Conservation (phyloP, 2,113 vertebrate species). For the Urocitellus parryii region DNA sequence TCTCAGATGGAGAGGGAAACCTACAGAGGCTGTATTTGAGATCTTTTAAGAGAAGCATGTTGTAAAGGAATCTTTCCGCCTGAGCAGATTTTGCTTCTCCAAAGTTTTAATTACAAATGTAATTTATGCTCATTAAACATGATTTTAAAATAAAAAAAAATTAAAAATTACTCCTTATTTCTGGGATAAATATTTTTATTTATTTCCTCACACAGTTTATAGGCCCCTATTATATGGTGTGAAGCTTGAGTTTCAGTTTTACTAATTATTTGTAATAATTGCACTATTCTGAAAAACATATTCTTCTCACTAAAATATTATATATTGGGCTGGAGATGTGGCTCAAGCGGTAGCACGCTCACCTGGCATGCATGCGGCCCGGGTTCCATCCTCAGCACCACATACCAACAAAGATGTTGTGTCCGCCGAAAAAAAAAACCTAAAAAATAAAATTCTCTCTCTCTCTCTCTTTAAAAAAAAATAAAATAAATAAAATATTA, state of each 20-base stretch:
- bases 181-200: neutral
- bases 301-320: neutral
- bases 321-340: too few species aligned
- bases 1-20: neutral
- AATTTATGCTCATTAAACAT: neutral
- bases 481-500: neutral
- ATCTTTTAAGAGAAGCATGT: neutral
- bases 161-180: neutral
- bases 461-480: too few species aligned
- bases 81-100: neutral
- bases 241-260: neutral
- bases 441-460: too few species aligned
- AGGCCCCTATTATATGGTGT: neutral
- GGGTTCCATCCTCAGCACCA: too few species aligned
- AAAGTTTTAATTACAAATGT: neutral
- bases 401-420: too few species aligned
- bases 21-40: neutral
- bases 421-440: too few species aligned
- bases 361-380: too few species aligned
- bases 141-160: neutral
- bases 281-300: too few species aligned
- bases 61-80: neutral
- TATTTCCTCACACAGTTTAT: neutral
- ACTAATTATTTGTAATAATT: neutral
- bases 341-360: too few species aligned